Conservation (phyloP, 2,797 vertebrate genomes). For the Clarias laeviceps region DNA sequence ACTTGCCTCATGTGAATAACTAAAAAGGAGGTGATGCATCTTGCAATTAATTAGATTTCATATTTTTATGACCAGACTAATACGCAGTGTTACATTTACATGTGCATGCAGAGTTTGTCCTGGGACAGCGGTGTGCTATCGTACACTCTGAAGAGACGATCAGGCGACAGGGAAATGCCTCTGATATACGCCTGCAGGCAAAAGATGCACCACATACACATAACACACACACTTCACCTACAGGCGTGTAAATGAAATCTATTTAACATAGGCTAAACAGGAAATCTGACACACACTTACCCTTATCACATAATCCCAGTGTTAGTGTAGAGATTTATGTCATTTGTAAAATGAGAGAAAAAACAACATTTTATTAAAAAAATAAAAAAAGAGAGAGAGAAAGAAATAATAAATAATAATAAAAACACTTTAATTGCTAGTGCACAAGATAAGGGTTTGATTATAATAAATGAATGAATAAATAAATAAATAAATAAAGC, state of each 20-base stretch:
- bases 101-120: background rate
- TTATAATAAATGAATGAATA: background rate
- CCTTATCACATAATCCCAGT: too few species aligned
- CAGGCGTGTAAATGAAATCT: background rate
- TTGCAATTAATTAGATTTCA: background rate
- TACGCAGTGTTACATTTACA: background rate
- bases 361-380: background rate
- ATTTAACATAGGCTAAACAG: background rate
- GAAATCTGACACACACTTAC: background rate
- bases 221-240: conserved; percentile 8
- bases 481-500: background rate
- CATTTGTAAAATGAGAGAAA: background rate
- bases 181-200: conserved; percentile 34
- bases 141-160: background rate
- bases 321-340: background rate
- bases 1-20: background rate
- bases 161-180: conserved; percentile 2
- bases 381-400: background rate
- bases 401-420: background rate
- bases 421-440: background rate
- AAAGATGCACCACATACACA: background rate
- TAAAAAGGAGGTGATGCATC: too few species aligned
- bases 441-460: background rate
- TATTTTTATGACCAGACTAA: background rate
- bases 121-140: background rate